Percentiles rank a stretch among this genome's conserved stretches.
Evolutionary conservation across 2,888 invertebrate genomes (phyloP).

Genomic region (Seladonia tumulorum): DNA sequence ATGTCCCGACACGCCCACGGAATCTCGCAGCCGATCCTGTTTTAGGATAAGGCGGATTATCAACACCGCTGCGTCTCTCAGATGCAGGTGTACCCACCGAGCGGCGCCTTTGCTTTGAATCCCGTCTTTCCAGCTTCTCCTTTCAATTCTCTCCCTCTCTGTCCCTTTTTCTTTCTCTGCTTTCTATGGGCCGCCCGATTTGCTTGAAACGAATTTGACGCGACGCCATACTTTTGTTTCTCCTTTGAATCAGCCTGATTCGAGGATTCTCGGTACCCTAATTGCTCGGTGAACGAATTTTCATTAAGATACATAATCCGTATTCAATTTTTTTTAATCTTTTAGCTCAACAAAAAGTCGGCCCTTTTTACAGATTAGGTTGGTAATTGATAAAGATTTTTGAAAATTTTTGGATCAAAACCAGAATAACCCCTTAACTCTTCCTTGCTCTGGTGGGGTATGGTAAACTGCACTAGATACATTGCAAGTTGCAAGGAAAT

Average conservation of each 20-base stretch:
- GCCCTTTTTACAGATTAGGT: background rate
- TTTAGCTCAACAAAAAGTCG: background rate
- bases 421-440: too few species aligned
- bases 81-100: slow-evolving; percentile 60
- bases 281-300: background rate
- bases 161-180: background rate
- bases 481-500: too few species aligned
- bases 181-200: background rate
- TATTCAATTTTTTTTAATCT: background rate
- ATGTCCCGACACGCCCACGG: slow-evolving; percentile 62
- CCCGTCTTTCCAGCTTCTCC: slow-evolving; percentile 3
- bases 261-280: background rate
- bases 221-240: background rate
- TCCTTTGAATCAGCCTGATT: background rate
- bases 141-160: background rate
- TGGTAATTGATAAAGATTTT: too few species aligned
- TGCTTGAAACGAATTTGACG: background rate
- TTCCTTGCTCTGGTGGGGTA: too few species aligned
- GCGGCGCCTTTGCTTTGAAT: slow-evolving; percentile 39
- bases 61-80: slow-evolving; percentile 53
- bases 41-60: slow-evolving; percentile 75
- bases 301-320: background rate
- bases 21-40: slow-evolving; percentile 65
- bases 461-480: too few species aligned
- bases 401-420: too few species aligned